Evolutionary conservation across 1,140 invertebrate genomes (phyloP).

Genomic region (Apis florea): DNA sequence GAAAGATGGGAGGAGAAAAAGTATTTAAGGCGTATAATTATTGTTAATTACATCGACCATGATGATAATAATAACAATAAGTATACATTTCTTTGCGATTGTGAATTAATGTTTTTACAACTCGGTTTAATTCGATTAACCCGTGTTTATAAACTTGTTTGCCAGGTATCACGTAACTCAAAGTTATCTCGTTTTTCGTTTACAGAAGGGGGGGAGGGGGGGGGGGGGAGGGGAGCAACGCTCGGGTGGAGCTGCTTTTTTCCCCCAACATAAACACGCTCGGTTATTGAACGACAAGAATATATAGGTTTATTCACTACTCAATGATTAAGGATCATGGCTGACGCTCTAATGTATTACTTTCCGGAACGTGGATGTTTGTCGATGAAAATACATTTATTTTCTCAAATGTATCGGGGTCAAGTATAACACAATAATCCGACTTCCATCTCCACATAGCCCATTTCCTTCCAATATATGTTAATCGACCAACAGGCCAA

Average conservation of each 20-base stretch:
- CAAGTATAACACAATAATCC: too few species aligned
- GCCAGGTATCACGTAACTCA: conserved; percentile 47
- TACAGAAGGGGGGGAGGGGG: conserved; percentile 39
- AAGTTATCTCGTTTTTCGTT: conserved; percentile 49
- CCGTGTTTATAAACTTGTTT: conserved; percentile 42
- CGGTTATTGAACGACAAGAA: conserved; percentile 58
- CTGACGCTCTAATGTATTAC: conserved; percentile 53
- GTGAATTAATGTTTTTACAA: conserved; percentile 1
- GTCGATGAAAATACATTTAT: too few species aligned
- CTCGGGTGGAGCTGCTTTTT: conserved; percentile 31
- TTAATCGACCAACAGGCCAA: background rate
- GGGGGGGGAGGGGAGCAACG: too few species aligned
- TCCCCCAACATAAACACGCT: conserved; percentile 45
- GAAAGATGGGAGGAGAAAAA: too few species aligned
- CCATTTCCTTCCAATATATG: too few species aligned
- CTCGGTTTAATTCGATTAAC: conserved; percentile 59
- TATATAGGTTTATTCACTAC: conserved; percentile 55
- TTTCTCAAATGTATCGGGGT: background rate
- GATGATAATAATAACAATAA: background rate
- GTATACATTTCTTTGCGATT: background rate
- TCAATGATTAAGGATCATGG: conserved; percentile 52
- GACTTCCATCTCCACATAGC: too few species aligned
- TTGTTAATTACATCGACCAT: too few species aligned
- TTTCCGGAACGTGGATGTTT: conserved; percentile 21
- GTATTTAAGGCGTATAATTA: too few species aligned